Evolutionary conservation across 1,140 invertebrate species (phyloP).

Genomic region (Drosophila kanapiae): DNA sequence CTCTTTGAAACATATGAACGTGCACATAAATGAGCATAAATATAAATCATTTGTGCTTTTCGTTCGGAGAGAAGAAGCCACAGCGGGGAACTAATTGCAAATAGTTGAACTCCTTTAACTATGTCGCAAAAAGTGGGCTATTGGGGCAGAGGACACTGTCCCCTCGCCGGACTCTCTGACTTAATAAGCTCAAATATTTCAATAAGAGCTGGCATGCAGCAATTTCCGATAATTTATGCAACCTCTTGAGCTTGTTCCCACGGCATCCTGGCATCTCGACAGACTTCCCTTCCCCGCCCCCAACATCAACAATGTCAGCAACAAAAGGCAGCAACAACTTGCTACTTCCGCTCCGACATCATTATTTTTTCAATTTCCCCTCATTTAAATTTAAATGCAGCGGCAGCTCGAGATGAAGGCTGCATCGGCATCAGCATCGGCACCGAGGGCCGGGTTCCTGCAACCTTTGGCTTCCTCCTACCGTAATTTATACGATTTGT

Average conservation of each 20-base stretch:
- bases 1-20: conserved; percentile 45
- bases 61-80: background rate
- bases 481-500: conserved; percentile 68
- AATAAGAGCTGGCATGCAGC: conserved; percentile 73
- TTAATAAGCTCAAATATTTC: conserved; percentile 64
- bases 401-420: conserved; percentile 1
- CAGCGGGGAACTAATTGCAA: conserved; percentile 30
- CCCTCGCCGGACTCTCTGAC: background rate
- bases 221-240: conserved; percentile 72
- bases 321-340: conserved; percentile 40
- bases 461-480: conserved; percentile 49
- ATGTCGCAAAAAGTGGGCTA: conserved; percentile 16
- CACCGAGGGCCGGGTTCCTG: conserved; percentile 9
- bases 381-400: conserved; percentile 65
- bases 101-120: conserved; percentile 13
- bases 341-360: conserved; percentile 49
- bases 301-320: conserved; percentile 47
- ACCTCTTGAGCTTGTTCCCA: conserved; percentile 38
- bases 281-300: background rate
- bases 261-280: conserved; percentile 1
- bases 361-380: conserved; percentile 85
- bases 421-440: conserved; percentile 23
- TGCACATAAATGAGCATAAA: conserved; percentile 64
- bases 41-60: conserved; percentile 66
- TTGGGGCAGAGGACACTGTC: background rate